These are phyloP conservation scores for Hoplodrina ambigua DNA, from an alignment of 2,888 invertebrate species.

Conservation along the genomic window DNA sequence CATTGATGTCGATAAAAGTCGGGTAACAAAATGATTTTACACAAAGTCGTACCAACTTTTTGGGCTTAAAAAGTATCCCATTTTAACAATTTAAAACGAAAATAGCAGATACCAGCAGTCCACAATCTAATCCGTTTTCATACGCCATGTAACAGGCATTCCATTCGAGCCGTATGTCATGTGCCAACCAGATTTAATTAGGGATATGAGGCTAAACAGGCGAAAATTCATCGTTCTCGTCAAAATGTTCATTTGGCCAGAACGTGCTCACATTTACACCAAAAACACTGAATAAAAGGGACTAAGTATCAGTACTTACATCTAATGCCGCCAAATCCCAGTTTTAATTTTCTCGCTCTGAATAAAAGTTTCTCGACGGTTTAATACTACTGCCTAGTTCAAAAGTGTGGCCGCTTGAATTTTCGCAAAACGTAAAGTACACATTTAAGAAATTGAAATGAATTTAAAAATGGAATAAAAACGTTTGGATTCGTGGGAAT, in stretches of 20 bases:
- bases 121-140: slow-evolving; percentile 48
- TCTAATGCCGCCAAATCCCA: slow-evolving; percentile 60
- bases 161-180: slow-evolving; percentile 52
- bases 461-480: slow-evolving; percentile 53
- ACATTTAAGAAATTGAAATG: slow-evolving; percentile 57
- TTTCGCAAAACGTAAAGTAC: slow-evolving; percentile 54
- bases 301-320: slow-evolving; percentile 56
- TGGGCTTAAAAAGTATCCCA: neutral
- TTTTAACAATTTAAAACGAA: slow-evolving; percentile 35
- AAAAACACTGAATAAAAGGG: slow-evolving; percentile 58
- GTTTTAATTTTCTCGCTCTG: slow-evolving; percentile 62
- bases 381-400: slow-evolving; percentile 51
- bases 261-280: slow-evolving; percentile 58
- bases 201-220: slow-evolving; percentile 58
- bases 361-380: slow-evolving; percentile 51
- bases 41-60: neutral
- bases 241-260: slow-evolving; percentile 53
- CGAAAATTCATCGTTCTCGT: slow-evolving; percentile 60
- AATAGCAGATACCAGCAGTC: slow-evolving; percentile 8
- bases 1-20: neutral
- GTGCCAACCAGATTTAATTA: slow-evolving; percentile 63
- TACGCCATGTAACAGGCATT: slow-evolving; percentile 29
- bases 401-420: slow-evolving; percentile 53
- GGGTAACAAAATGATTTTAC: neutral
- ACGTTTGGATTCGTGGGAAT: slow-evolving; percentile 35